Base-by-base conservation (phyloP, 2,797 vertebrate genomes). In the Eulemur mongoz region DNA sequence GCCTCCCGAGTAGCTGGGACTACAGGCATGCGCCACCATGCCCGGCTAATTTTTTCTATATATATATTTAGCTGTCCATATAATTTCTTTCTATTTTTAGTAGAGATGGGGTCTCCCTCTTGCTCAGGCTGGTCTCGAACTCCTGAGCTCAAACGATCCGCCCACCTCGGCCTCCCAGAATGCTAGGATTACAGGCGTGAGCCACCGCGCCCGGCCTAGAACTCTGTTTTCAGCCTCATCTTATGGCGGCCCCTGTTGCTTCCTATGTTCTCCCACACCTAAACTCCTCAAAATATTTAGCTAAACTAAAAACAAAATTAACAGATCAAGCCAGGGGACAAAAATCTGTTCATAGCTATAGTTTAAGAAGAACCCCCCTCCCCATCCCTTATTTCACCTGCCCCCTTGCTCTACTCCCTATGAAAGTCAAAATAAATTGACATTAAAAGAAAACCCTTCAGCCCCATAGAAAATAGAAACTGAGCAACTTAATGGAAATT, bases 401-500 rank as follows among this genome's bases (percentile, higher is more conserved):
- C 7, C 8, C 35, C 54, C 27, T 50, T 65, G 43, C 15, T 84
- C 18, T 78, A 17, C 15, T 92, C 70, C 67, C 48, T 84, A 27
- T 79, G 81, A 94, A 50, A 32, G 65, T 95, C 81, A 94, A 95
- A 88, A 82, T 81, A 82, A 95, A 82, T 67, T 81, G 63, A 94
- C 63, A 94, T 69, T 52, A 63, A 85, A 92, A 75, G 27, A 89
- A 92, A 95, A 18, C 43, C 11, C 48, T 78, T 67, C 93, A 63
- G 54, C 32, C 43, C 27, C 32, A 95, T 92, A 90, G 93, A 93
- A 95, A 82, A 88, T 6, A 86, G 65, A 92, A 81, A 90, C 35
- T 30, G 40, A 93, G 45, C 27, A 90, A 96, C 76, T 95, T 94
- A 95, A 95, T 95, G 91, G 81, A 92, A 91, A 96, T 86, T 67